phyloP scores from a whole-genome alignment of 1,140 invertebrate species.

The Drosophila gunungcola region DNA sequence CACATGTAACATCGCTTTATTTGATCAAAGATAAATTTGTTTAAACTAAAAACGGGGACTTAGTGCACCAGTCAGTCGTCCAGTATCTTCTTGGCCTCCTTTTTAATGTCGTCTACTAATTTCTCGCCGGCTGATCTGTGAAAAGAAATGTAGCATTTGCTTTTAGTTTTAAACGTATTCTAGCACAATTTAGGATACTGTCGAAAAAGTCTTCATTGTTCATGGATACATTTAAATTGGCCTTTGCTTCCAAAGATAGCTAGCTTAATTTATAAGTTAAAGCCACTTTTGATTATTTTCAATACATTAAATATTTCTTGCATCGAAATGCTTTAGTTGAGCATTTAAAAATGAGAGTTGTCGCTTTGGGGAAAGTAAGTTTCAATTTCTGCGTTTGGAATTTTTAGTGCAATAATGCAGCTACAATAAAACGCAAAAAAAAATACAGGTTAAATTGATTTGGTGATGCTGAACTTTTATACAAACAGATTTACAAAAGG shows the following conservation, averaged over 20 bases:
- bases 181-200: too few relatives aligned
- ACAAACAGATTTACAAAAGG: not conserved
- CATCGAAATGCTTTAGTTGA: too few relatives aligned
- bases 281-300: too few relatives aligned
- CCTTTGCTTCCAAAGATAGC: too few relatives aligned
- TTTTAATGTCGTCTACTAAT: constrained; percentile 73
- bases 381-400: too few relatives aligned
- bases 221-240: too few relatives aligned
- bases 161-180: not conserved
- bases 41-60: constrained; percentile 24
- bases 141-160: not conserved
- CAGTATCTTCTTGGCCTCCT: constrained; percentile 70
- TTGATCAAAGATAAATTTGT: constrained; percentile 60
- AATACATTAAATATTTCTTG: too few relatives aligned
- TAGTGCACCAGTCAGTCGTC: constrained; percentile 57
- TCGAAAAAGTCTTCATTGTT: too few relatives aligned
- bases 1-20: constrained; percentile 48
- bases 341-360: too few relatives aligned
- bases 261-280: too few relatives aligned
- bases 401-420: too few relatives aligned
- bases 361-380: too few relatives aligned
- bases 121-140: constrained; percentile 67
- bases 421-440: not conserved
- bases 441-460: not conserved
- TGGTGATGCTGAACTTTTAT: not conserved